Evolutionary conservation across 2,113 vertebrate genomes (phyloP).

Genomic region (Ciconia maguari): DNA sequence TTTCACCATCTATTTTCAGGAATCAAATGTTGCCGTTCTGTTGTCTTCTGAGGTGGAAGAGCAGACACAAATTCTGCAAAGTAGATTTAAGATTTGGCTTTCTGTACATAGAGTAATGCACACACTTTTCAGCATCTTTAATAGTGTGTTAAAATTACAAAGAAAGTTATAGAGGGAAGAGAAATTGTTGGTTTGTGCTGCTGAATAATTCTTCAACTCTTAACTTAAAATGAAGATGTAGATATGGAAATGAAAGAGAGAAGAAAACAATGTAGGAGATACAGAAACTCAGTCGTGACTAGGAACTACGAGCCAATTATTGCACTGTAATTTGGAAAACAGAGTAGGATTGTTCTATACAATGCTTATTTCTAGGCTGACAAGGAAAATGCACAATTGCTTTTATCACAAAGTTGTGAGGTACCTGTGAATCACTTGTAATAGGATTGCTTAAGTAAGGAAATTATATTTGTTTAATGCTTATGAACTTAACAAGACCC

Average conservation of each 20-base stretch:
- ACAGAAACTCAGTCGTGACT: constrained; percentile 55
- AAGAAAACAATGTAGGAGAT: constrained; percentile 48
- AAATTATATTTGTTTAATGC: neutral
- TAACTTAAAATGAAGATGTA: constrained; percentile 6
- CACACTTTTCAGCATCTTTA: neutral
- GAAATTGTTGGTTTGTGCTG: neutral
- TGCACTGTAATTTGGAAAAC: constrained; percentile 42
- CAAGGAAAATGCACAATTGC: constrained; percentile 19
- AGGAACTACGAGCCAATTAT: constrained; percentile 10
- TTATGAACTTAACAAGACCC: neutral
- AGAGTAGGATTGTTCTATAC: constrained; percentile 1
- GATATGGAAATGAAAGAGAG: constrained; percentile 24
- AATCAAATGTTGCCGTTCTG: neutral
- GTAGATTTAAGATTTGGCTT: neutral
- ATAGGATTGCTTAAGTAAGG: neutral
- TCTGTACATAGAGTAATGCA: neutral
- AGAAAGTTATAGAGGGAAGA: neutral
- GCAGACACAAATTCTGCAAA: neutral
- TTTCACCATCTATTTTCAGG: neutral
- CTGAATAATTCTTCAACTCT: constrained; percentile 16
- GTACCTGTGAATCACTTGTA: constrained; percentile 4
- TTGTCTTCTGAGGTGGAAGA: neutral
- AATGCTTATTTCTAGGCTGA: constrained; percentile 8
- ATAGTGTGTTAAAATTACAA: neutral
- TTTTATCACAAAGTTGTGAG: neutral